A percentile compares a stretch with the other conserved stretches of the same genome.
Evolutionary conservation across 1,140 invertebrate species (phyloP).

Genomic region (Teleogryllus occipitalis): DNA sequence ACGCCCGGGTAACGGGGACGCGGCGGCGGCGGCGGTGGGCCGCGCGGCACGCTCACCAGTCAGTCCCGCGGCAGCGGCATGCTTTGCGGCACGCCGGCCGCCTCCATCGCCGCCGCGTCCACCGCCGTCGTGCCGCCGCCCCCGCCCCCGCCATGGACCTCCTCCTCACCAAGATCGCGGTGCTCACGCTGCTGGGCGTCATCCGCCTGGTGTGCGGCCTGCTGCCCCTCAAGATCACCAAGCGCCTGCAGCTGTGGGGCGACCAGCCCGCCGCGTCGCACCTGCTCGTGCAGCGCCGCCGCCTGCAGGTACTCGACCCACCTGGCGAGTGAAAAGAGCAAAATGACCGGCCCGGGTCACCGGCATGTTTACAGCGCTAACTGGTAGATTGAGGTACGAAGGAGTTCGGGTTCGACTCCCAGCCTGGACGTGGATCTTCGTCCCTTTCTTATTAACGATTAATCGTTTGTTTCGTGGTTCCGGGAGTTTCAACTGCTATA

Average conservation of each 20-base stretch:
- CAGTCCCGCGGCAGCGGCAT: not conserved
- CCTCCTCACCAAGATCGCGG: conserved; percentile 13
- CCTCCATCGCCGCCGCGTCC: not conserved
- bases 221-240: conserved; percentile 17
- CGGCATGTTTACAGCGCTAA: too few relatives aligned
- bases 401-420: too few relatives aligned
- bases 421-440: too few relatives aligned
- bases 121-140: not conserved
- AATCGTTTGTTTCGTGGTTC: too few relatives aligned
- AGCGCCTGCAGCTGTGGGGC: conserved; percentile 14
- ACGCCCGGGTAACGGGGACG: not conserved
- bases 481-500: too few relatives aligned
- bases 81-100: too few relatives aligned
- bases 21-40: too few relatives aligned
- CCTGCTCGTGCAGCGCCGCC: not conserved
- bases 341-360: too few relatives aligned
- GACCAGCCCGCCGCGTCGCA: not conserved
- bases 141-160: conserved; percentile 13
- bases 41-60: not conserved
- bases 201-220: conserved; percentile 18
- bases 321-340: too few relatives aligned
- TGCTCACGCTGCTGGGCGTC: conserved; percentile 13
- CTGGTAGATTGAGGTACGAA: too few relatives aligned
- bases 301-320: not conserved
- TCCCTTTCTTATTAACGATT: too few relatives aligned